Evolutionary conservation across 2,113 vertebrate genomes (phyloP), one percentile per base, ranked within the genome.

Genomic region (Noturus placidus): DNA sequence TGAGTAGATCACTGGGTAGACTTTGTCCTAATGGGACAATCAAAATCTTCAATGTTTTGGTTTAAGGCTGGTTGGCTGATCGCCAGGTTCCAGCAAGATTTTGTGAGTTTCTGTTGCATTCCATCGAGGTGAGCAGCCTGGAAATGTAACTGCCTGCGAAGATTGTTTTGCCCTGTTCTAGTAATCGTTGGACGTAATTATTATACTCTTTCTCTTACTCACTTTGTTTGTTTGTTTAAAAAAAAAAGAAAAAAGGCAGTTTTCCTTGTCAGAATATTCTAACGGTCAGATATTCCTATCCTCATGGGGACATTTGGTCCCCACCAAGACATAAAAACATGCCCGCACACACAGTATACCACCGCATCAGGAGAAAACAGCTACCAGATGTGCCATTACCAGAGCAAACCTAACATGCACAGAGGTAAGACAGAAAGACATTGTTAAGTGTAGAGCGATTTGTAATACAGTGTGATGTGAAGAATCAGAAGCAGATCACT

Each of bases 141-240:
- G 87, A 90, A 90, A 88, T 84, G 87, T 87, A 85, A 90, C 89
- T 78, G 50, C 85, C 85, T 88, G 65, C 84, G 88, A 86, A 54
- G 67, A 82, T 87, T 88, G 52, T 83, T 79, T 87, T 56, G 25
- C 70, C 61, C 67, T 85, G 82, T 87, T 89, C 82, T 88, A 85
- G 85, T 85, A 89, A 90, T 89, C 89, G 78, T 88, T 85, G 87
- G 87, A 90, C 85, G 89, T 90, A 85, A 90, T 90, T 90, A 90
- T 89, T 90, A 87, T 89, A 89, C 81, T 30, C 79, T 78, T 30
- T 50, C 46, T 52, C 59, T 69, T 74, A 50, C 81, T 11, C 52
- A 65, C 78, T 30, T 30, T 46, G 5, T 46, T 72, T 76, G 46
- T 17, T 1, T 54, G 13, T 13, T 54, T 46, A 46, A 46, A 46